Base-by-base conservation (phyloP, 2,113 vertebrate genomes). In the Corvus cornix region DNA sequence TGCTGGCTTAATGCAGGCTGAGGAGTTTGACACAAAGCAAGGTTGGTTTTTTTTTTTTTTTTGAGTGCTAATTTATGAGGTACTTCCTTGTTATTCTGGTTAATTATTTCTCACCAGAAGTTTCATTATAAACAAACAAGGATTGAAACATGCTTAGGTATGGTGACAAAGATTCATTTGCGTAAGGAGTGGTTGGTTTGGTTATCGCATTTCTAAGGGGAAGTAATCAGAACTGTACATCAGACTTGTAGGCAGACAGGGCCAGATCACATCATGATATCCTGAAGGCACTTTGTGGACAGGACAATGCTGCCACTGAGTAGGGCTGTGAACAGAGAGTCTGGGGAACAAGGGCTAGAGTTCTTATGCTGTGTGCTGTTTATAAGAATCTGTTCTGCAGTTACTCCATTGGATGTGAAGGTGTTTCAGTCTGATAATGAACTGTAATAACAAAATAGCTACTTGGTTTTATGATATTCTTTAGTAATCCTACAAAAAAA, bases 101-200 rank as follows among this genome's bases (percentile, higher is more conserved):
- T 80, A 87, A 67, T 78, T 51, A 70, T 69, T 73, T 94, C 67
- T 14, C 39, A 48, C 6, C 20, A 39, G 55, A 52, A 52, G 56
- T 93, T 91, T 85, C 67, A 43, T 70, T 85, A 60, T 59, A 59
- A 76, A 46, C 11, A 67, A 28, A 39, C 7, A 1, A 17, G 23
- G 10, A 58, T 9, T 7, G 16, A 76, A 72, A 27, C 9, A 6
- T 72, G 26, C 49, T 49, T 55, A 80, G 11, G 39, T 78, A 43
- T n/a, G 9, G 28, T 86, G 49, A 85, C 84, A 87, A 74, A 48
- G 76, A 31, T 59, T 58, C 66, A 26, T 96, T 94, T 97, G 64
- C 9, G 0, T 87, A 41, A 68, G 44, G 69, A 51, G 69, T 58
- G 76, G 39, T 70, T 43, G 35, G n/a, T 96, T 96, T 95, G 52